Evolutionary conservation across 1,140 invertebrate genomes (phyloP).

Genomic region (Sarcophaga bullata): DNA sequence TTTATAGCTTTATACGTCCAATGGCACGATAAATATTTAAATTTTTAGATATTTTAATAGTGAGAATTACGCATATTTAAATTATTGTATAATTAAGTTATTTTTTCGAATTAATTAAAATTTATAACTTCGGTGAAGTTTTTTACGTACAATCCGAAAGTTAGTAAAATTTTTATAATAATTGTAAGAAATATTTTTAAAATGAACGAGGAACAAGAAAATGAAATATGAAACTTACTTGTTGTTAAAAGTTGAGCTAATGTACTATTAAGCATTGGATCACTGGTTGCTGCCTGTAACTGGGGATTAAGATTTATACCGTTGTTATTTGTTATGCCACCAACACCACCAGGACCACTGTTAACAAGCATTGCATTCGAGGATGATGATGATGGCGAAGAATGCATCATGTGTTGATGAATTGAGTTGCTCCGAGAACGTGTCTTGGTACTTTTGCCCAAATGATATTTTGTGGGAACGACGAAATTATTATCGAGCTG

Average conservation of each 20-base stretch:
- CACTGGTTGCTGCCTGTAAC: constrained; percentile 62
- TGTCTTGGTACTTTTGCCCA: constrained; percentile 52
- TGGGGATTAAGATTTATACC: constrained; percentile 30
- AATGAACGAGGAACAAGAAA: not conserved
- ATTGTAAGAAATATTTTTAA: too few relatives aligned
- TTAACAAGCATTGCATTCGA: constrained; percentile 34
- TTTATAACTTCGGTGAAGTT: too few relatives aligned
- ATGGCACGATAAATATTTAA: too few relatives aligned
- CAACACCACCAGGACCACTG: constrained; percentile 47
- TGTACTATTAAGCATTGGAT: constrained; percentile 65
- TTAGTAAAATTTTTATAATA: too few relatives aligned
- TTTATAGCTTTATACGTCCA: too few relatives aligned
- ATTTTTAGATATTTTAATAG: too few relatives aligned
- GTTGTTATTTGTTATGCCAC: constrained; percentile 13
- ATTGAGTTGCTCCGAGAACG: constrained; percentile 64
- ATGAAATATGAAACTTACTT: constrained; percentile 50
- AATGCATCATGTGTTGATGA: constrained; percentile 55
- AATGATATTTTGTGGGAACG: constrained; percentile 58
- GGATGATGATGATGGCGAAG: constrained; percentile 26
- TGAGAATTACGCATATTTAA: too few relatives aligned
- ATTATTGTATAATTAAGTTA: too few relatives aligned
- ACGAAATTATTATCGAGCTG: constrained; percentile 50
- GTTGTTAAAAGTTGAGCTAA: constrained; percentile 58
- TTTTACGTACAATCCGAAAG: too few relatives aligned
- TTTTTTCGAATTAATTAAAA: too few relatives aligned